phyloP scores from a whole-genome alignment of 2,888 invertebrate genomes.

The Lasioglossum lativentre region DNA sequence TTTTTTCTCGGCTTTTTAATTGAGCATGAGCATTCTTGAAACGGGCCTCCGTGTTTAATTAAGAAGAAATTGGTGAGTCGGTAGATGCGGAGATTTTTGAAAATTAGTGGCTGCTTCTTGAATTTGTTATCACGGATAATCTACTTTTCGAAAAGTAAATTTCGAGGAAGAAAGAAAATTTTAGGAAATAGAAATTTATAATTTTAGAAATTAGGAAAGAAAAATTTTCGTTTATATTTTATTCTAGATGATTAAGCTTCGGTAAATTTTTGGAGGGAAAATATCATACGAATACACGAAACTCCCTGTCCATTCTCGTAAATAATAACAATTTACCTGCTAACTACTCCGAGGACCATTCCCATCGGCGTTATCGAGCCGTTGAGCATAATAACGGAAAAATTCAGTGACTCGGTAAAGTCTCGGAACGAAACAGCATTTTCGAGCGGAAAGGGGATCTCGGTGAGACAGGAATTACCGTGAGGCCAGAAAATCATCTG shows the following conservation, averaged over 20 bases:
- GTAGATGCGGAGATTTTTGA: background rate
- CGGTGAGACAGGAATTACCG: background rate
- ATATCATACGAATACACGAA: background rate
- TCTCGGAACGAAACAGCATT: background rate
- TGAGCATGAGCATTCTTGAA: background rate
- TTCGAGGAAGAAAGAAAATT: no score
- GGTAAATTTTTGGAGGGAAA: background rate
- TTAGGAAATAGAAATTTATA: no score
- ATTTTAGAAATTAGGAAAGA: no score
- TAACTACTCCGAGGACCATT: background rate
- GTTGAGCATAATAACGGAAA: background rate
- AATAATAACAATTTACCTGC: background rate
- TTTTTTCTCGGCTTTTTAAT: background rate
- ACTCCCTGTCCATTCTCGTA: background rate
- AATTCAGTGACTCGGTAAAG: background rate
- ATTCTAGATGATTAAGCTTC: no score
- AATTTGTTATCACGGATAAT: background rate
- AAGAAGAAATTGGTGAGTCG: background rate
- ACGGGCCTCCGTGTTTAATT: background rate
- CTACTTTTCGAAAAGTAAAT: no score
- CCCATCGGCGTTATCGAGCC: background rate
- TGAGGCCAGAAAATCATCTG: constrained; percentile 40
- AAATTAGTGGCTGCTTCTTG: background rate
- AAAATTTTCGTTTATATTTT: no score
- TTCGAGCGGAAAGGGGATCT: background rate